These are phyloP conservation scores for Arnoldichthys spilopterus DNA, from an alignment of 2,797 vertebrate genomes.

Conservation along the genomic window DNA sequence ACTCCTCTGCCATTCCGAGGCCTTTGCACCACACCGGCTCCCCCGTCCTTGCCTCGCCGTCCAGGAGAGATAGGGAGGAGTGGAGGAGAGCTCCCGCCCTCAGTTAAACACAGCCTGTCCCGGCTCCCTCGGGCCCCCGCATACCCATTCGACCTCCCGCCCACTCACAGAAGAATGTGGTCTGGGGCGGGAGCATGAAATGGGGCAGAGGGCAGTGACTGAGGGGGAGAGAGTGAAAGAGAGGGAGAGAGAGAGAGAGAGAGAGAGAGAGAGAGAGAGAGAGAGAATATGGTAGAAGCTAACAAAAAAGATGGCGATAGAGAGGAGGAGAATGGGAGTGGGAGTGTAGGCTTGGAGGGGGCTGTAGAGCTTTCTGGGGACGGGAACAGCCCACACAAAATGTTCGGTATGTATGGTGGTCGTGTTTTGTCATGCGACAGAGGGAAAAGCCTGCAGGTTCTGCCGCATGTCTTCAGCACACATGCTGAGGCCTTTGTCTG, in stretches of 20 bases:
- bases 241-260: slow-evolving; percentile 5
- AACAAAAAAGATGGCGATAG: slow-evolving; percentile 3
- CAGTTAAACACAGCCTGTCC: slow-evolving; percentile 33
- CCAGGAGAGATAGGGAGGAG: slow-evolving; percentile 30
- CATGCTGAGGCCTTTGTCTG: slow-evolving; percentile 39
- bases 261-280: slow-evolving; percentile 2
- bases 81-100: slow-evolving; percentile 23
- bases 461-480: slow-evolving; percentile 49
- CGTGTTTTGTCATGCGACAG: slow-evolving; percentile 51
- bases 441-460: slow-evolving; percentile 47
- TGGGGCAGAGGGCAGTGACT: slow-evolving; percentile 42
- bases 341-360: slow-evolving; percentile 8
- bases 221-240: slow-evolving; percentile 19
- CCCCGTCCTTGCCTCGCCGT: slow-evolving; percentile 18
- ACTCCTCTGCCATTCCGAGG: background rate
- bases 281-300: background rate
- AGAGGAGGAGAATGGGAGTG: slow-evolving; percentile 9
- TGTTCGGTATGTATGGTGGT: slow-evolving; percentile 38
- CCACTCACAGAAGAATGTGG: slow-evolving; percentile 82
- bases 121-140: slow-evolving; percentile 74
- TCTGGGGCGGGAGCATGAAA: slow-evolving; percentile 59
- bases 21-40: slow-evolving; percentile 3
- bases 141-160: slow-evolving; percentile 82
- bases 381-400: slow-evolving; percentile 43
- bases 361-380: slow-evolving; percentile 8